Evolutionary conservation across 1,140 invertebrate species (phyloP), one percentile per base, ranked within the genome.

Genomic region (Drosophila tsacasi): DNA sequence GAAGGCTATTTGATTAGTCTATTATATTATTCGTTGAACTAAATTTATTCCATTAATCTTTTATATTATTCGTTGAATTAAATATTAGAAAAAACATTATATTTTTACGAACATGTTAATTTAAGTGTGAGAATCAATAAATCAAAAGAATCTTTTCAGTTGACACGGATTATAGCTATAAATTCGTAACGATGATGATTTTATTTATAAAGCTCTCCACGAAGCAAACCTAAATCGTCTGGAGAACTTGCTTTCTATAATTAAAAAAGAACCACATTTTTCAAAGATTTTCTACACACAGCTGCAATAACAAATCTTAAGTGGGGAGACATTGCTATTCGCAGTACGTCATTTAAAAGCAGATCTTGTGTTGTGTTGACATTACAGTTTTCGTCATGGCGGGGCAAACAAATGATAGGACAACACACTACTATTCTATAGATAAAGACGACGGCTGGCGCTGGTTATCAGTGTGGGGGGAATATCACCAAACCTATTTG

Each of bases 351-450:
- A 69, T 13, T 67, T 67, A 37, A 42, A 67, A 23, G n/a, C 13
- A 39, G 30, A 27, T 21, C 21, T 23, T 2, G n/a, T 69, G 39
- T 23, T 2, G n/a, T 69, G 39, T 52, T 35, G 67, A 67, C 30
- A 67, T 39, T 54, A 54, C 7, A 55, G 25, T 32, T 46, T 69
- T 67, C 47, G 67, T 69, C 63, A 69, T 66, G 47, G 37, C 37
- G 15, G 47, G 21, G 67, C 25, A 69, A 66, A 69, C 47, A 69
- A 52, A 25, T 67, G 67, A 67, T 69, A 69, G 32, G 17, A 32
- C 13, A 23, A 17, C 32, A 23, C n/a, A n/a, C n/a, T n/a, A n/a
- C 35, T 27, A 4, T 8, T 42, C 9, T 32, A 66, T 9, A 67
- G 47, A 69, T 54, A 69, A 67, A 67, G 21, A 37, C 30, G 13